Conservation (phyloP, 2,888 invertebrate genomes). For the Drosophila tanythrix region DNA sequence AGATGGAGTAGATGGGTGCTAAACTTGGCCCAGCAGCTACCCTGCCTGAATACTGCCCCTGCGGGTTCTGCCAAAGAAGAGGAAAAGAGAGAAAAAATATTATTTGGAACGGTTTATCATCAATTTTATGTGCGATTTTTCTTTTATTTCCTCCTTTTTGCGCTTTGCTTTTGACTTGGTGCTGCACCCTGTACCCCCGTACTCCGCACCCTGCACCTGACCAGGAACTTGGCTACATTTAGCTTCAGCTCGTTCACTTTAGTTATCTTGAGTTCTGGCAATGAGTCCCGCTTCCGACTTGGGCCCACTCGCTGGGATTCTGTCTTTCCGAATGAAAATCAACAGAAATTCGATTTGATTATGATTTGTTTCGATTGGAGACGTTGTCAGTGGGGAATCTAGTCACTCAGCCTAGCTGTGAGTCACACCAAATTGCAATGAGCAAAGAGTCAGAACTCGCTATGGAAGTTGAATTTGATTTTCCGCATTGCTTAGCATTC, state of each 20-base stretch:
- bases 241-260: slow-evolving; percentile 10
- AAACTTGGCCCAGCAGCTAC: slow-evolving; percentile 24
- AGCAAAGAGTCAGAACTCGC: slow-evolving; percentile 54
- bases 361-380: slow-evolving; percentile 78
- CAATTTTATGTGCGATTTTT: slow-evolving; percentile 80
- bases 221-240: slow-evolving; percentile 23
- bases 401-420: slow-evolving; percentile 6
- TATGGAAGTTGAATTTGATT: slow-evolving; percentile 64
- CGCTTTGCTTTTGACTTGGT: slow-evolving; percentile 47
- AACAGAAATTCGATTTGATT: slow-evolving; percentile 80
- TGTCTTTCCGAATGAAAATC: slow-evolving; percentile 79
- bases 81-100: slow-evolving; percentile 60
- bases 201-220: slow-evolving; percentile 28
- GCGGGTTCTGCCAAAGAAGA: slow-evolving; percentile 19
- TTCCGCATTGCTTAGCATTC: slow-evolving; percentile 66
- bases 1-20: slow-evolving; percentile 12
- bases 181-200: neutral
- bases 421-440: slow-evolving; percentile 53
- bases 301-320: slow-evolving; percentile 50
- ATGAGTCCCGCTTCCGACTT: slow-evolving; percentile 43
- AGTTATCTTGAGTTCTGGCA: slow-evolving; percentile 51
- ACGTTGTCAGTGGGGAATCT: slow-evolving; percentile 11
- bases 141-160: slow-evolving; percentile 55
- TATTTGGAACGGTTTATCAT: slow-evolving; percentile 82
- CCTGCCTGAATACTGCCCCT: slow-evolving; percentile 39